Percentiles rank a stretch among this genome's conserved stretches.
phyloP scores from a whole-genome alignment of 1,140 invertebrate species.

The Magallana ariakensis region DNA sequence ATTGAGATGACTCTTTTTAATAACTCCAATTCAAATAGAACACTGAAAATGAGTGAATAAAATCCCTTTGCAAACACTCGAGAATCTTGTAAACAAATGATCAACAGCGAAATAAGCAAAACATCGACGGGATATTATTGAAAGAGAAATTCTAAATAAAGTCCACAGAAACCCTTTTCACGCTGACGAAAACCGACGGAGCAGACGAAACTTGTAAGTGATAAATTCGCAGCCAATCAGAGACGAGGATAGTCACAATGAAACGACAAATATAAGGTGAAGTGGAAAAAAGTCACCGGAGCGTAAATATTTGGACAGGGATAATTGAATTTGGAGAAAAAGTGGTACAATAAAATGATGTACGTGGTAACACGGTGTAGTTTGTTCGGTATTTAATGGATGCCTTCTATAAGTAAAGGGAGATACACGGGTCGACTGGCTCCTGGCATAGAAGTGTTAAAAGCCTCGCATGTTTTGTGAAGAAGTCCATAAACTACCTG shows the following conservation, averaged over 20 bases:
- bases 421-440: not conserved
- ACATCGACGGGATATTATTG: constrained; percentile 14
- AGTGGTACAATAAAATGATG: constrained; percentile 2
- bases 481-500: not conserved
- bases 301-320: not conserved
- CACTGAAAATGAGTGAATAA: not conserved
- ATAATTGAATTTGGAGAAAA: not conserved
- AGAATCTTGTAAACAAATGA: constrained; percentile 20
- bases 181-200: not conserved
- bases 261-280: constrained; percentile 10
- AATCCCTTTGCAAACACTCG: constrained; percentile 1
- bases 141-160: constrained; percentile 17
- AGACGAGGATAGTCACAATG: not conserved
- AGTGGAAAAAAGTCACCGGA: constrained; percentile 4
- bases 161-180: not conserved
- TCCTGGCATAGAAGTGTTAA: not conserved
- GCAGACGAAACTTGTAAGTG: constrained; percentile 14
- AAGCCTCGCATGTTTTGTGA: not conserved
- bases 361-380: not conserved
- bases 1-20: not conserved
- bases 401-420: not conserved
- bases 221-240: constrained; percentile 24
- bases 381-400: constrained; percentile 20
- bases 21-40: constrained; percentile 2
- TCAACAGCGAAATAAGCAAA: constrained; percentile 30